A percentile compares a stretch with the other conserved stretches of the same genome.
Conservation (phyloP, 1,140 invertebrate genomes). For the Apis mellifera region DNA sequence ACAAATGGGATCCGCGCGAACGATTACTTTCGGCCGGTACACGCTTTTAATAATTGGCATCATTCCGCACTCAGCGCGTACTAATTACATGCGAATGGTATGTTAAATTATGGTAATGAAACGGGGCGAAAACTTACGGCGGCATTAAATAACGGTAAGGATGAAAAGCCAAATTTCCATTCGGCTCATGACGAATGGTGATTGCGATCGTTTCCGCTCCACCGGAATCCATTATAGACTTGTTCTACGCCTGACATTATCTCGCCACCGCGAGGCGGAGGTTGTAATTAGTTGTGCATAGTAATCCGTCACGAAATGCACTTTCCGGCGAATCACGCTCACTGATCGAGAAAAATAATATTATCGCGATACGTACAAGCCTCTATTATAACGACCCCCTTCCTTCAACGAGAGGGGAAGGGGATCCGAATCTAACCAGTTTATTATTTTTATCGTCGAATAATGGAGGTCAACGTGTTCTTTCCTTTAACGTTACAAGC, state of each 20-base stretch:
- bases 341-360: slow-evolving; percentile 35
- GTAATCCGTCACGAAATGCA: slow-evolving; percentile 35
- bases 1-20: slow-evolving; percentile 49
- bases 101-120: slow-evolving; percentile 72
- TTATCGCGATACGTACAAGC: slow-evolving; percentile 11
- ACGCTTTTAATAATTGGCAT: slow-evolving; percentile 50
- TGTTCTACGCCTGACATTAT: slow-evolving; percentile 46
- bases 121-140: slow-evolving; percentile 61
- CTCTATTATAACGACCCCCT: not conserved
- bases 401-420: not conserved
- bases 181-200: slow-evolving; percentile 60
- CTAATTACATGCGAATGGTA: slow-evolving; percentile 65
- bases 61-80: slow-evolving; percentile 36
- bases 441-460: not conserved
- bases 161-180: slow-evolving; percentile 66
- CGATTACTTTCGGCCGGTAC: slow-evolving; percentile 43
- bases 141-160: slow-evolving; percentile 62
- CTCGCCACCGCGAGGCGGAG: slow-evolving; percentile 14
- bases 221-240: slow-evolving; percentile 59
- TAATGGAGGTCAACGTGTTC: not conserved
- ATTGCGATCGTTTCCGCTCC: slow-evolving; percentile 61
- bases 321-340: slow-evolving; percentile 40
- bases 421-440: not conserved
- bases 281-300: slow-evolving; percentile 57
- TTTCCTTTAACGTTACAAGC: not conserved